Evolutionary conservation across 2,888 invertebrate species (phyloP).

Genomic region (Tiphia femorata): DNA sequence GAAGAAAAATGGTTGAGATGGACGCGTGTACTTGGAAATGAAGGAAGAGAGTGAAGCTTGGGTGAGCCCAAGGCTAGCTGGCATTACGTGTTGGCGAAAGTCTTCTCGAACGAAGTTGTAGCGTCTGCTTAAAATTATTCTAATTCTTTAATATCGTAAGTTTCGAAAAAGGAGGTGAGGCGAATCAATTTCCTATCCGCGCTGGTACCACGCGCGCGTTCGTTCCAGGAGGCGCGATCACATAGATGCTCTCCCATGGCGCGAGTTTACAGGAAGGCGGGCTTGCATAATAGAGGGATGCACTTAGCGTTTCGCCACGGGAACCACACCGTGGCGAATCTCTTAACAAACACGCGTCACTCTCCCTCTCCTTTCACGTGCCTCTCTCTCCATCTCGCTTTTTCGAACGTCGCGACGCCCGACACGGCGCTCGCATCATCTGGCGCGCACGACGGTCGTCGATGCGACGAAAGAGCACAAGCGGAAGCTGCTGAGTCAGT

Average conservation of each 20-base stretch:
- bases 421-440: slow-evolving; percentile 43
- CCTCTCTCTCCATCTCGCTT: neutral
- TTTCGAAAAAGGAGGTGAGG: no score
- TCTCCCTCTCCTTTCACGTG: slow-evolving; percentile 29
- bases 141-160: no score
- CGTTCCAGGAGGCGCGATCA: slow-evolving; percentile 36
- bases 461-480: neutral
- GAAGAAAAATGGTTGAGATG: no score
- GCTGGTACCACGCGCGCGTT: slow-evolving; percentile 28
- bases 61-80: no score
- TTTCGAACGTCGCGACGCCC: slow-evolving; percentile 13
- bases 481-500: slow-evolving; percentile 51
- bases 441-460: slow-evolving; percentile 31
- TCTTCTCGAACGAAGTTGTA: no score
- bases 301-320: slow-evolving; percentile 59
- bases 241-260: slow-evolving; percentile 25
- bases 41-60: no score
- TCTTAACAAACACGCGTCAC: slow-evolving; percentile 58
- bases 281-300: slow-evolving; percentile 57
- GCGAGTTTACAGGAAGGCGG: slow-evolving; percentile 49
- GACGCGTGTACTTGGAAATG: no score
- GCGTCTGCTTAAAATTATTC: no score
- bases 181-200: slow-evolving; percentile 36
- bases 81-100: no score
- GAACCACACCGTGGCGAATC: slow-evolving; percentile 57